Evolutionary conservation across 2,888 invertebrate genomes (phyloP).

Genomic region (Candidula unifasciata): DNA sequence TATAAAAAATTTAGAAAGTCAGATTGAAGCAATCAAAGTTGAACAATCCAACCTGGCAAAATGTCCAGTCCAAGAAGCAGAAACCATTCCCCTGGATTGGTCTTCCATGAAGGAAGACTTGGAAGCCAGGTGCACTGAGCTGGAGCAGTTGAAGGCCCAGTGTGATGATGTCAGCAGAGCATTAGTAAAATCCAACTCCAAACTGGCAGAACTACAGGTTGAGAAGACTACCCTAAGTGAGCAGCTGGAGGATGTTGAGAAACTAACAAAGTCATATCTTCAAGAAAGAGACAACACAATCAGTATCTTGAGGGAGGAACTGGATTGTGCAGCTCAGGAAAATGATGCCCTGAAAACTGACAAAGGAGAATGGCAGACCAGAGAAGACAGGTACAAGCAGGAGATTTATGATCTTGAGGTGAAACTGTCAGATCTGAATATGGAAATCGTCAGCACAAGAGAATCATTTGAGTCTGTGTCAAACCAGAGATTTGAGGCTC

Average conservation of each 20-base stretch:
- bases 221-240: conserved; percentile 42
- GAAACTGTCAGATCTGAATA: conserved; percentile 40
- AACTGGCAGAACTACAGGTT: conserved; percentile 43
- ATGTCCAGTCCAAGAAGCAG: conserved; percentile 1
- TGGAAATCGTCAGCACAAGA: conserved; percentile 34
- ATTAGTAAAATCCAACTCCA: conserved; percentile 30
- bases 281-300: conserved; percentile 15
- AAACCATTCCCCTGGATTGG: neutral
- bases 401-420: conserved; percentile 34
- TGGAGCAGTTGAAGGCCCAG: conserved; percentile 32
- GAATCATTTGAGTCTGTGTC: conserved; percentile 46
- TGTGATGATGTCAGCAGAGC: conserved; percentile 37
- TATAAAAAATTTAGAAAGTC: conserved; percentile 39
- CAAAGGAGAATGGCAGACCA: conserved; percentile 18
- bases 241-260: conserved; percentile 46
- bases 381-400: conserved; percentile 32
- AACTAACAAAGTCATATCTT: conserved; percentile 31
- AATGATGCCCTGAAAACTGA: conserved; percentile 38
- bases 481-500: conserved; percentile 39
- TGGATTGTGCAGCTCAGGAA: conserved; percentile 14
- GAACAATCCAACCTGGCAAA: conserved; percentile 35
- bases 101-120: conserved; percentile 23
- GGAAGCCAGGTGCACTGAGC: conserved; percentile 16
- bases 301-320: conserved; percentile 31
- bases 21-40: conserved; percentile 20